These are phyloP conservation scores for Urechis unicinctus DNA, from an alignment of 2,888 invertebrate species.

Conservation along the genomic window DNA sequence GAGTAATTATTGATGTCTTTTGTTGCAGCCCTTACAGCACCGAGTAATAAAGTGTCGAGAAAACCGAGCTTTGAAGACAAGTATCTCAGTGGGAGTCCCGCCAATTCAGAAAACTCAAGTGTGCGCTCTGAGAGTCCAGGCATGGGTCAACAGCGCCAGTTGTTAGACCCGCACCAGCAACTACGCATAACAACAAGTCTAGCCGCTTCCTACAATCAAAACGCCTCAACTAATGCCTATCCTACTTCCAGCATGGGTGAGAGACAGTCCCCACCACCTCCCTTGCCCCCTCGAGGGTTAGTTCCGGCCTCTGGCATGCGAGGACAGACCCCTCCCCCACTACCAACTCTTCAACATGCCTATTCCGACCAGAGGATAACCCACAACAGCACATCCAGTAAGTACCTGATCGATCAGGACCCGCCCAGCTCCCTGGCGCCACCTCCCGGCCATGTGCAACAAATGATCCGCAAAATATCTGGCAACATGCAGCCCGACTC, in stretches of 20 bases:
- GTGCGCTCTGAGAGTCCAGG: conserved; percentile 75
- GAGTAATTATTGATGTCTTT: too few relatives aligned
- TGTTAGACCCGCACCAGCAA: too few relatives aligned
- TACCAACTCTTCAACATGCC: conserved; percentile 26
- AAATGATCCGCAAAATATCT: conserved; percentile 70
- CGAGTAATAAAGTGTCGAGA: conserved; percentile 63
- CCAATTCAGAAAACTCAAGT: conserved; percentile 21
- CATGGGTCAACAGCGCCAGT: conserved; percentile 49
- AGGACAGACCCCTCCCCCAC: conserved; percentile 56
- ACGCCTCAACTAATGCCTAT: conserved; percentile 29
- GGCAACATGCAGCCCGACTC: conserved; percentile 52
- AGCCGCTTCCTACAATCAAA: background rate
- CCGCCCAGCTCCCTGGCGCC: background rate
- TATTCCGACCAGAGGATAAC: background rate
- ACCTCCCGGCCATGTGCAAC: conserved; percentile 57
- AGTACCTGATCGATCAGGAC: too few relatives aligned
- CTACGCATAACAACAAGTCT: too few relatives aligned
- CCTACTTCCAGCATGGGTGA: conserved; percentile 4
- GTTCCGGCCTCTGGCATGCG: background rate
- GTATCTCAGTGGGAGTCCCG: conserved; percentile 75
- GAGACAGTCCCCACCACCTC: conserved; percentile 27
- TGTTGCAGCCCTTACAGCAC: too few relatives aligned
- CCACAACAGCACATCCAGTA: background rate
- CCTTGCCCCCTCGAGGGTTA: conserved; percentile 56
- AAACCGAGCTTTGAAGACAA: conserved; percentile 82